Percentiles rank a stretch among this genome's conserved stretches.
Evolutionary conservation across 92 coral and sea anemone genomes (phyloP).

Genomic region (Phymanthus crucifer): DNA sequence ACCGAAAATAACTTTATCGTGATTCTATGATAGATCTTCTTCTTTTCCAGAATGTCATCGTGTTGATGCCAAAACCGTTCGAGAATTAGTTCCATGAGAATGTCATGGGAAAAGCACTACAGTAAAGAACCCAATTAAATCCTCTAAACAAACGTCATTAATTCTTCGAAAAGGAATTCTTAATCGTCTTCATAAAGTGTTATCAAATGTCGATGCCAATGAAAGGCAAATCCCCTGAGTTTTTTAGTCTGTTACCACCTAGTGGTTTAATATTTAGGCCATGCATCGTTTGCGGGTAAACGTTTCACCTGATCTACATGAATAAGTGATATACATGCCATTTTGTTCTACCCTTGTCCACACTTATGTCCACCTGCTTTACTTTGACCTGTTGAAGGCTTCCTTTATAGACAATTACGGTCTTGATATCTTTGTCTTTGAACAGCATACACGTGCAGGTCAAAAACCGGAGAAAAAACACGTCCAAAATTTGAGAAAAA

Average conservation of each 20-base stretch:
- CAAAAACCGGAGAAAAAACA: too few species aligned
- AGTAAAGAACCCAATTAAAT: not conserved
- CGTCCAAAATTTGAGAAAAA: too few species aligned
- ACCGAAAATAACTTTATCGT: not conserved
- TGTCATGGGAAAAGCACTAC: not conserved
- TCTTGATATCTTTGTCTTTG: too few species aligned
- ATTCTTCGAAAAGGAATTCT: not conserved
- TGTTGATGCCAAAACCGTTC: not conserved
- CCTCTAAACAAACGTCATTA: not conserved
- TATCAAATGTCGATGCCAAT: not conserved
- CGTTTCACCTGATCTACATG: not conserved
- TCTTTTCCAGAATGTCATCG: not conserved
- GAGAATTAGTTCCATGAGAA: not conserved
- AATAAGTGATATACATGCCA: not conserved
- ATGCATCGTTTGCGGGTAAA: not conserved
- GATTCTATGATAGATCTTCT: not conserved
- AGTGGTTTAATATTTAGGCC: not conserved
- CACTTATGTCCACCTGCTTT: not conserved
- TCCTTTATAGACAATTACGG: too few species aligned
- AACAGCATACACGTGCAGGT: too few species aligned
- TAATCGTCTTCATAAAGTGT: not conserved
- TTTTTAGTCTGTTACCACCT: too few species aligned
- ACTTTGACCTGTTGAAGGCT: too few species aligned
- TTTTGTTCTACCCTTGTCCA: not conserved
- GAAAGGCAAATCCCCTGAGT: not conserved